Base-by-base conservation (phyloP, 2,888 invertebrate genomes). In the Caenorhabditis sp. region DNA sequence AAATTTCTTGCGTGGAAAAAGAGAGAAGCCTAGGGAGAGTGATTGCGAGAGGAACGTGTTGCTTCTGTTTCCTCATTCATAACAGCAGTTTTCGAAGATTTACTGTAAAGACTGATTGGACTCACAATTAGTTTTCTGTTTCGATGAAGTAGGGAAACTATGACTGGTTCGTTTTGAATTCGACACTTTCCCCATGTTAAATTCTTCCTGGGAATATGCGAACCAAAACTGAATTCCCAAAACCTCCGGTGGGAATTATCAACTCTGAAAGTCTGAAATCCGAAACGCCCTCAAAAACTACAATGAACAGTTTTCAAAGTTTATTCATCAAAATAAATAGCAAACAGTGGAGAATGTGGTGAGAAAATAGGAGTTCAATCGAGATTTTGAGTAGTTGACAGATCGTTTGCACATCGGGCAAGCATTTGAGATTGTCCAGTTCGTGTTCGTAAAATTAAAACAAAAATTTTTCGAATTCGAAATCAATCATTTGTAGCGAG, bases 1-100 rank as follows among this genome's bases (percentile, higher is more conserved):
- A 79, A 79, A 69, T 69, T 77, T 66, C 66, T 66, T 66, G 41
- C 58, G 24, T 31, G 38, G 54, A 26, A 47, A 19, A 8, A 19
- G 22, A 54, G 14, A 26, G 26, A 22, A 26, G 24, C n/a, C n/a
- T n/a, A 49, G 74, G 8, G 68, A 70, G 56, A 69, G 69, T 79
- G 70, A 70, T 77, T 70, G 77, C 69, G 49, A 70, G 63, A 70
- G 79, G 79, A 79, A 79, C 79, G 56, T 79, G 79, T 77, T 77
- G 63, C 49, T n/a, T 49, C 7, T 19, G 44, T 58, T 66, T 75
- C 64, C 73, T 19, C 58, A 47, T 58, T 58, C 47, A 64, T 64
- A 47, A 58, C 58, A 66, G 44, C 47, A 14, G 54, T 75, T 64
- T 56, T 66, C 24, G 58, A 4, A 41, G 22, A 47, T 28, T 63